Conservation (phyloP, 2,797 vertebrate genomes). For the Eospalax fontanierii region DNA sequence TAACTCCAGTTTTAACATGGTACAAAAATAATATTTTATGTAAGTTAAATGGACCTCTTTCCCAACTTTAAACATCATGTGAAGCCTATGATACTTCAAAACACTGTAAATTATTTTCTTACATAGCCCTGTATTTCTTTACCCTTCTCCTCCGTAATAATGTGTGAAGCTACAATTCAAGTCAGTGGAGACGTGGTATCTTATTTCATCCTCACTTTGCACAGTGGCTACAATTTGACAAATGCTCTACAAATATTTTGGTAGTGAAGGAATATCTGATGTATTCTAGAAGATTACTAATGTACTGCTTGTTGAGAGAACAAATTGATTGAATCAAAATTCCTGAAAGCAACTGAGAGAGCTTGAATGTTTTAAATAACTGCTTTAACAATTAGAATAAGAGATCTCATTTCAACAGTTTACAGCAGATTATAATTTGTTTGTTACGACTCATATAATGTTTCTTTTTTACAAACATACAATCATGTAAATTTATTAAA, state of each 20-base stretch:
- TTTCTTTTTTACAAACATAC: neutral
- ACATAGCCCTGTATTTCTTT: neutral
- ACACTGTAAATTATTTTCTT: neutral
- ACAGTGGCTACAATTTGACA: neutral
- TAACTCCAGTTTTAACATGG: neutral
- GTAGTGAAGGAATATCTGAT: neutral
- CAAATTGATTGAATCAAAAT: neutral
- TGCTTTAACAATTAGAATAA: neutral
- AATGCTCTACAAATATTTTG: conserved; percentile 1
- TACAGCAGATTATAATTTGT: neutral
- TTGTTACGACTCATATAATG: neutral
- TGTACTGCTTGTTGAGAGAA: neutral
- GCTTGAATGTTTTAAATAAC: neutral
- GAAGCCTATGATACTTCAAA: neutral
- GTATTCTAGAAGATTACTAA: neutral
- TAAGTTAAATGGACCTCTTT: neutral
- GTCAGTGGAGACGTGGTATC: neutral
- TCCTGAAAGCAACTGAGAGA: neutral
- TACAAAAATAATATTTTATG: neutral
- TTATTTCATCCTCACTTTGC: neutral
- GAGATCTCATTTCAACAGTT: neutral
- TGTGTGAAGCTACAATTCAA: neutral
- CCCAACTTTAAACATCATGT: neutral
- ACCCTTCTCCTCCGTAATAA: neutral
- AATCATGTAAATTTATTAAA: neutral